Base-by-base conservation (phyloP, 2,797 vertebrate genomes). In the Leptoclinus maculatus region DNA sequence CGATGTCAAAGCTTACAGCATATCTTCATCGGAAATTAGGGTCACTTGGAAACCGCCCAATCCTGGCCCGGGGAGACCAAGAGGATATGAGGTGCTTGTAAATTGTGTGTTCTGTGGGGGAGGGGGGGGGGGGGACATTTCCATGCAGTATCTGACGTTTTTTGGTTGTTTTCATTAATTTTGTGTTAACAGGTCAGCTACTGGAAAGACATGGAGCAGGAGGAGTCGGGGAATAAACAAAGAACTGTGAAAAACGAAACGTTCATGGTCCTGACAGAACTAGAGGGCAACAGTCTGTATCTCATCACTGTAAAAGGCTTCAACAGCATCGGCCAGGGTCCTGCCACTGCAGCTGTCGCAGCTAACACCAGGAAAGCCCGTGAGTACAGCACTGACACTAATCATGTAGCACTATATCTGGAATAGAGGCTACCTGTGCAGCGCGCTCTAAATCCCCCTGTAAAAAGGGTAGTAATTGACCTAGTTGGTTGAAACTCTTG, bases 271-370 rank as follows among this genome's bases (percentile, higher is more conserved):
- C 83, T 99, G 91, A 96, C 95, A 13, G 97, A 96, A 54, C 90
- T 99, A 71, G 97, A 98, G 84, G 97, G 97, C 76, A 97, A 99
- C 90, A 97, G 95, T 0, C 78, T 95, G 38, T 99, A 99, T 88
- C 94, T 95, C 87, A 89, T 98, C 89, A 95, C 95, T 1, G 97
- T 98, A 66, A 96, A 95, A 84, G 98, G 97, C 2, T 99, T 97
- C 93, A 99, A 99, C 38, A 96, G 94, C 89, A 98, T 98, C 16
- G 98, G 98, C 64, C 97, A 97, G 58, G 97, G 98, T 82, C 98
- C 98, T 69, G 90, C 96, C 38, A 98, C 97, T 76, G 53, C 85
- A 3, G 83, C 94, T 71, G 94, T 97, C 82, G 95, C 85, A 34
- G 95, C 94, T 78, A 91, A 89, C 79, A 99, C 97, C 85, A 97